phyloP scores from a whole-genome alignment of 2,113 vertebrate genomes.

The Mormyrus lacerda region DNA sequence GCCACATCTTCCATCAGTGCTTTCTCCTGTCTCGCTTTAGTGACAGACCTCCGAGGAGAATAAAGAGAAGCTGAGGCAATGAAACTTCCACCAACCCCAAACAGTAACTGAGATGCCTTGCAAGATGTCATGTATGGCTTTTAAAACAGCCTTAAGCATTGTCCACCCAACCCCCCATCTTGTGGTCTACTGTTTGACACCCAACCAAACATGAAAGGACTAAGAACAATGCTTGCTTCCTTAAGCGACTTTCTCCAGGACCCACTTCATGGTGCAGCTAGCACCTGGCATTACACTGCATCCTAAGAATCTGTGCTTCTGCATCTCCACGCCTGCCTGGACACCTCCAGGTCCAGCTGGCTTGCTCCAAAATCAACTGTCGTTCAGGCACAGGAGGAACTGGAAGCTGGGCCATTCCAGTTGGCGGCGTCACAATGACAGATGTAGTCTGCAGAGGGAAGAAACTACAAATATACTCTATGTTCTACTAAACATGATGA shows the following conservation, averaged over 20 bases:
- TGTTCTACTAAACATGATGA: neutral
- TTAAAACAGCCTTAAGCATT: slow-evolving; percentile 15
- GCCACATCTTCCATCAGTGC: neutral
- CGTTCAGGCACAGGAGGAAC: neutral
- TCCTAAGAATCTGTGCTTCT: slow-evolving; percentile 29
- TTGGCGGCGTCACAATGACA: neutral
- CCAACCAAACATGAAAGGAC: slow-evolving; percentile 19
- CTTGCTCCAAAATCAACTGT: neutral
- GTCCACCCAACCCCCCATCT: slow-evolving; percentile 9
- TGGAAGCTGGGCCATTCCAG: neutral
- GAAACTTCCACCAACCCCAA: neutral
- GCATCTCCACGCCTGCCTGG: slow-evolving; percentile 31
- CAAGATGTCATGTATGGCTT: slow-evolving; percentile 16
- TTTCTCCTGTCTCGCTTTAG: neutral
- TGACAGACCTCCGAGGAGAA: neutral
- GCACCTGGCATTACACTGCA: slow-evolving; percentile 39
- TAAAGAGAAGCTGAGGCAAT: neutral
- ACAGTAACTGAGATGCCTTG: neutral
- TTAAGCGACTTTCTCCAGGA: slow-evolving; percentile 25
- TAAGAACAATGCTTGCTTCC: slow-evolving; percentile 35
- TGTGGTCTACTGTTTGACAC: slow-evolving; percentile 22
- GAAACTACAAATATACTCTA: neutral
- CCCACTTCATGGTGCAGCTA: slow-evolving; percentile 17
- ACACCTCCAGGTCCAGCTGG: slow-evolving; percentile 30
- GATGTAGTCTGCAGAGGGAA: neutral